phyloP scores from a whole-genome alignment of 1,140 invertebrate genomes.

The Drosophila chauvacae region DNA sequence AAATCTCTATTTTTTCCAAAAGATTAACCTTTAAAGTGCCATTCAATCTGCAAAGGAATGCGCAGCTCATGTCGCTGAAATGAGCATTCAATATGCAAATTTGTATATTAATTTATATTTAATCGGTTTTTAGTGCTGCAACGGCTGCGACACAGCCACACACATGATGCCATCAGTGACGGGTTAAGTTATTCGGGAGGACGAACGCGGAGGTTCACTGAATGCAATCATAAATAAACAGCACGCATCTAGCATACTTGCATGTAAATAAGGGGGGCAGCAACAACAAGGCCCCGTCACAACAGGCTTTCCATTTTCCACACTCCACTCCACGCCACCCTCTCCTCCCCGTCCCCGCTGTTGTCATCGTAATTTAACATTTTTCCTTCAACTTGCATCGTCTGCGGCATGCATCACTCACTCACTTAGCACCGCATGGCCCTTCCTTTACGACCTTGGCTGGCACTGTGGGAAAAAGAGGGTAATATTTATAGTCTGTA shows the following conservation, averaged over 20 bases:
- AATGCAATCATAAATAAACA: slow-evolving; percentile 78
- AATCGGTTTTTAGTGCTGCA: slow-evolving; percentile 78
- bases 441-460: background rate
- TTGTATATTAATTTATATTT: slow-evolving; percentile 83
- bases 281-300: slow-evolving; percentile 22
- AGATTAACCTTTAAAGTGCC: slow-evolving; percentile 4
- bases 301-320: slow-evolving; percentile 24
- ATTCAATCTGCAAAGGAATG: slow-evolving; percentile 5
- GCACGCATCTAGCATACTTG: slow-evolving; percentile 74
- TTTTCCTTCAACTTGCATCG: slow-evolving; percentile 78
- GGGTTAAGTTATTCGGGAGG: slow-evolving; percentile 1
- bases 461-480: slow-evolving; percentile 10
- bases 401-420: slow-evolving; percentile 79
- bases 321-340: background rate
- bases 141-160: slow-evolving; percentile 6
- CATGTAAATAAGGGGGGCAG: slow-evolving; percentile 58
- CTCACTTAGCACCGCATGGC: slow-evolving; percentile 65
- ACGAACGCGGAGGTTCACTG: background rate
- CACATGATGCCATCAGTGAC: slow-evolving; percentile 32
- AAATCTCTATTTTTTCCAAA: background rate
- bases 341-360: slow-evolving; percentile 6
- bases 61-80: background rate
- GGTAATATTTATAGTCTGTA: background rate
- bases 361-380: slow-evolving; percentile 78
- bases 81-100: slow-evolving; percentile 75